These are phyloP conservation scores for Montipora capricornis DNA, from an alignment of 64 coral and sea anemone species.

Conservation along the genomic window DNA sequence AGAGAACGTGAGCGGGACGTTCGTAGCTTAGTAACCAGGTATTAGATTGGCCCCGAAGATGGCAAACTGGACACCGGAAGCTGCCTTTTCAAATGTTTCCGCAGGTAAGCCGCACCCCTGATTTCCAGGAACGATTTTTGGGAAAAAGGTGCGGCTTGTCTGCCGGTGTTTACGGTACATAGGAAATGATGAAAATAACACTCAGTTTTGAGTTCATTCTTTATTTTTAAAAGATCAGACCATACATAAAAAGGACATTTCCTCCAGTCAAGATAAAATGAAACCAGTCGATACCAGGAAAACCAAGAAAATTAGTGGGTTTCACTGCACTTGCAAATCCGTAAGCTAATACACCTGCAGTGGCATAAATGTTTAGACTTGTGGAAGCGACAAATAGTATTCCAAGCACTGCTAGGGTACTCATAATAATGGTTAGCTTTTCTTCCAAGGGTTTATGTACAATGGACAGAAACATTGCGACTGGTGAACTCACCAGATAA, in stretches of 20 bases:
- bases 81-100: too few relatives aligned
- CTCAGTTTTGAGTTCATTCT: too few relatives aligned
- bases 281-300: constrained; percentile 90
- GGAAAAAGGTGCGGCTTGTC: too few relatives aligned
- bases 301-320: constrained; percentile 63
- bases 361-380: constrained; percentile 68
- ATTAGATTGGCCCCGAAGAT: too few relatives aligned
- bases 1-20: too few relatives aligned
- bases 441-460: constrained; percentile 42
- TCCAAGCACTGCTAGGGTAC: constrained; percentile 81
- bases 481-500: constrained; percentile 75
- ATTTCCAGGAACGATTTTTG: too few relatives aligned
- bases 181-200: too few relatives aligned
- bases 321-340: constrained; percentile 77
- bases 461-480: constrained; percentile 70
- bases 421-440: constrained; percentile 50
- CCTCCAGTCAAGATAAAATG: constrained; percentile 83
- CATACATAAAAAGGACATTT: constrained; percentile 81
- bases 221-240: constrained; percentile 18
- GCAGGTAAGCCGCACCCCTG: too few relatives aligned
- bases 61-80: too few relatives aligned
- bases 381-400: constrained; percentile 70
- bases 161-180: too few relatives aligned
- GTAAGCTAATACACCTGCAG: constrained; percentile 73
- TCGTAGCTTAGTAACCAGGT: too few relatives aligned